Base-by-base conservation (phyloP, 23 tunicate species). In the Ascidia mentula region DNA sequence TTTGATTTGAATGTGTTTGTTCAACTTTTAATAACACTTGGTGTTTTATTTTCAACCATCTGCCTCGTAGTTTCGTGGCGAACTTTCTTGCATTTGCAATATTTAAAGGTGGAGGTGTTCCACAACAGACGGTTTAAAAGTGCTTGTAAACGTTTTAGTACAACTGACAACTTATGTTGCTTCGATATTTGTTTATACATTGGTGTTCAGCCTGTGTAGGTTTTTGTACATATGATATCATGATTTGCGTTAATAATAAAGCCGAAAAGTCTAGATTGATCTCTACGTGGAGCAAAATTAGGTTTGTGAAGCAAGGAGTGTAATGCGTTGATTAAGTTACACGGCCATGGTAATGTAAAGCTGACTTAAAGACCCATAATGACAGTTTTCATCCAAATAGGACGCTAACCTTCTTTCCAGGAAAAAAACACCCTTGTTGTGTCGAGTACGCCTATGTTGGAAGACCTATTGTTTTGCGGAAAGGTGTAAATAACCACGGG, bases 171-270 rank as follows among this genome's bases (percentile, higher is more conserved):
- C 7, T 53, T 53, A 28, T 28, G 22, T 53, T 1, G 65, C 65
- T 9, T 9, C 65, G 65, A 53, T 53, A 53, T 53, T 26, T 53
- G 65, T 53, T 53, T 28, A n/a, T n/a, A 53, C 65, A 3, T 53
- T 26, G 65, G 65, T 53, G 65, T 53, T 28, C 65, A 53, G 13
- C 65, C 24, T 28, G 65, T 53, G 65, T 53, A 9, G 65, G 65
- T 53, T 53, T 53, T 53, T 53, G 65, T 53, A 53, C 65, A 53
- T 53, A 53, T 28, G 65, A 53, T 53, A 53, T 53, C 65, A 53
- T 53, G 65, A 53, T 53, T 53, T 53, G 65, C 65, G 65, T 53
- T 5, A 53, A 53, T 53, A 53, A 53, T 53, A 53, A 53, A 53
- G 24, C 65, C 13, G 7, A 53, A 20, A 9, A 3, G 22, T 53